Evolutionary conservation across 2,888 invertebrate genomes (phyloP).

Genomic region (Argyresthia albistria): DNA sequence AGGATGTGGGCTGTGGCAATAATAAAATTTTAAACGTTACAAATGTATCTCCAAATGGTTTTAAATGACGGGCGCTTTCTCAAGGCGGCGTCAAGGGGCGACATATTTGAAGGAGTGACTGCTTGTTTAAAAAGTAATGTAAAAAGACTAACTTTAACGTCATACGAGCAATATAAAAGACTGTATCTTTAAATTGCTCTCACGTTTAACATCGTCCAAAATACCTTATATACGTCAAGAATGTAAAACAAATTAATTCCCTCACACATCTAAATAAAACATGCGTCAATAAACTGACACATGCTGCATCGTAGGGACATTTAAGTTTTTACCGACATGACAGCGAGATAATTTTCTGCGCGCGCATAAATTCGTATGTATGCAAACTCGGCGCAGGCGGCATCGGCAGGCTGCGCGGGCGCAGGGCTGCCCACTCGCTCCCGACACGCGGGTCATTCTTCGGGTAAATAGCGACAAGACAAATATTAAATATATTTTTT

Average conservation of each 20-base stretch:
- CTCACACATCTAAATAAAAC: too few species aligned
- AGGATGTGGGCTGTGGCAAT: constrained; percentile 32
- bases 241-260: too few species aligned
- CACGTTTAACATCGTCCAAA: too few species aligned
- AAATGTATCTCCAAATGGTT: constrained; percentile 17
- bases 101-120: constrained; percentile 8
- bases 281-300: too few species aligned
- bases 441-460: background rate
- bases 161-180: too few species aligned
- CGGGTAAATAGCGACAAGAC: background rate
- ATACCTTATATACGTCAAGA: too few species aligned
- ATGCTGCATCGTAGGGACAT: background rate
- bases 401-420: background rate
- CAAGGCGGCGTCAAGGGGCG: constrained; percentile 27
- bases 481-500: too few species aligned
- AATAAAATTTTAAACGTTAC: constrained; percentile 34
- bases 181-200: too few species aligned
- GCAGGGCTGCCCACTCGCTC: background rate
- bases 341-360: background rate
- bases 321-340: background rate
- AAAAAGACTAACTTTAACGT: background rate
- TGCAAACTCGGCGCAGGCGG: background rate
- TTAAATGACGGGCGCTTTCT: constrained; percentile 38
- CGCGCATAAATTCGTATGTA: background rate
- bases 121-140: background rate